Percentiles rank a stretch among this genome's conserved stretches.
Evolutionary conservation across 1,140 invertebrate genomes (phyloP).

Genomic region (Drosophila rufa): DNA sequence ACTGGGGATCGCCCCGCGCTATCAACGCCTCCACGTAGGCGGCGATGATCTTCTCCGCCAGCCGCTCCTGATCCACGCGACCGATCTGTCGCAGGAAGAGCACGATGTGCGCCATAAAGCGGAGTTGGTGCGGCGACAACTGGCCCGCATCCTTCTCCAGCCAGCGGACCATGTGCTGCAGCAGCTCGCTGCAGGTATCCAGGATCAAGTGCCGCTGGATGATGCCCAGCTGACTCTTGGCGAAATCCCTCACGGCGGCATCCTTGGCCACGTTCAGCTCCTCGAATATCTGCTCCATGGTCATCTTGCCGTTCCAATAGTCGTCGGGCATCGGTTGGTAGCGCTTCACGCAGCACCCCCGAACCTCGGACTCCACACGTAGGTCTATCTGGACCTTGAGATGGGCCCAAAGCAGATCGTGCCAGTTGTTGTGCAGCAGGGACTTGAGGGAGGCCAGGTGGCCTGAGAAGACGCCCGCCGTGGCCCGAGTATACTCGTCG

Average conservation of each 20-base stretch:
- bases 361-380: constrained; percentile 90
- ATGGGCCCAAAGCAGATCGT: constrained; percentile 96
- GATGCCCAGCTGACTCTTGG: constrained; percentile 87
- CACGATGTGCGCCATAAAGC: constrained; percentile 94
- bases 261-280: constrained; percentile 87
- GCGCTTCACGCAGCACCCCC: constrained; percentile 86
- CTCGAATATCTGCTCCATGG: constrained; percentile 90
- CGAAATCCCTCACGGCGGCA: constrained; percentile 86
- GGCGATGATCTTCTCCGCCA: constrained; percentile 91
- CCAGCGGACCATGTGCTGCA: constrained; percentile 87
- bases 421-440: constrained; percentile 91
- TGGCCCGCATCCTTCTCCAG: constrained; percentile 85
- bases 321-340: constrained; percentile 89
- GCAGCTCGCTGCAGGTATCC: constrained; percentile 88
- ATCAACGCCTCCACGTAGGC: constrained; percentile 90
- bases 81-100: constrained; percentile 93
- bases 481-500: constrained; percentile 88
- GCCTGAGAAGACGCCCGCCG: constrained; percentile 93
- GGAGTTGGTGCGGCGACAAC: constrained; percentile 86
- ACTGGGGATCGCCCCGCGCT: constrained; percentile 89
- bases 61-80: constrained; percentile 87
- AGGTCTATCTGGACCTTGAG: constrained; percentile 93
- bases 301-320: constrained; percentile 92
- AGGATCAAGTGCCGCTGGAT: constrained; percentile 93
- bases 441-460: constrained; percentile 91